A percentile compares a stretch with the other conserved stretches of the same genome.
These are phyloP conservation scores for Sandelia bainsii DNA, from an alignment of 2,797 vertebrate species.

Conservation along the genomic window DNA sequence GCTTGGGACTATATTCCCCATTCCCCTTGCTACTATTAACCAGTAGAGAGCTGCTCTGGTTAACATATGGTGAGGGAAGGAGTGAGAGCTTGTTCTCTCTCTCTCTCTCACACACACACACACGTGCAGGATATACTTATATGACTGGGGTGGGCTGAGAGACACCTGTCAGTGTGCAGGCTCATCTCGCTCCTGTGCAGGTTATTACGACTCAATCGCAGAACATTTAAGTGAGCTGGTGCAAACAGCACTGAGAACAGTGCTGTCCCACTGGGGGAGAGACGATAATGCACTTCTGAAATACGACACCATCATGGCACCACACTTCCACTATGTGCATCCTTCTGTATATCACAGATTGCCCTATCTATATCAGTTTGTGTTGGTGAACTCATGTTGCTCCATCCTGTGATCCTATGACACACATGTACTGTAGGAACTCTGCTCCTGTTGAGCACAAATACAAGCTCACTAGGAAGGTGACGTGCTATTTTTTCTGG, in stretches of 20 bases:
- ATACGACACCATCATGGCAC: conserved; percentile 80
- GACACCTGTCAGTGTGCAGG: conserved; percentile 52
- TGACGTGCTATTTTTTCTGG: background rate
- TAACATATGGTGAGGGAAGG: conserved; percentile 58
- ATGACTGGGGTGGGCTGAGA: conserved; percentile 24
- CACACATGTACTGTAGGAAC: background rate
- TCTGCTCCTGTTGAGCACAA: conserved; percentile 24
- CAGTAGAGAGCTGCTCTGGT: conserved; percentile 45
- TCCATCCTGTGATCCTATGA: background rate
- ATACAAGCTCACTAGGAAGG: conserved; percentile 1
- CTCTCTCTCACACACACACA: background rate
- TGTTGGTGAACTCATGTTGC: background rate
- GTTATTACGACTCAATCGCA: conserved; percentile 74
- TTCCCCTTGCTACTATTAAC: conserved; percentile 52
- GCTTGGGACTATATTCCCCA: conserved; percentile 37
- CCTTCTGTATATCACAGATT: conserved; percentile 18
- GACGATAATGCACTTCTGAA: conserved; percentile 83
- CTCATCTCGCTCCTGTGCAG: conserved; percentile 54
- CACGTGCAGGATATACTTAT: conserved; percentile 1
- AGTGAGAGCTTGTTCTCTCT: background rate
- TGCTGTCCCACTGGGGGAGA: conserved; percentile 81
- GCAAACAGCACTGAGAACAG: conserved; percentile 69
- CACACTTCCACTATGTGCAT: conserved; percentile 35
- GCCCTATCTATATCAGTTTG: conserved; percentile 8
- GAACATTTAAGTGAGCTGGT: conserved; percentile 65